Percentiles rank a stretch among this genome's conserved stretches.
These are phyloP conservation scores for Drosophila silvestris DNA, from an alignment of 2,888 invertebrate species.

Conservation along the genomic window DNA sequence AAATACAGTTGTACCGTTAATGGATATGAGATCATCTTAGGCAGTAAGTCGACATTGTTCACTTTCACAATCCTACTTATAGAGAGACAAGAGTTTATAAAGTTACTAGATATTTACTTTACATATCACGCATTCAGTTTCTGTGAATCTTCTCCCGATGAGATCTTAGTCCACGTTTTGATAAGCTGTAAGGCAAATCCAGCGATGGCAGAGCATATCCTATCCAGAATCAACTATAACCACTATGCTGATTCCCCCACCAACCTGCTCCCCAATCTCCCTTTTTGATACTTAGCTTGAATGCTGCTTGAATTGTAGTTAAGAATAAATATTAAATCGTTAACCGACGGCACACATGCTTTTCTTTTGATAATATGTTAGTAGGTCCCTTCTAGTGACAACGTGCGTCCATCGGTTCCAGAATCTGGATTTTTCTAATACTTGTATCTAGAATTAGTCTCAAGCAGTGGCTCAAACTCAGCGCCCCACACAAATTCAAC, in stretches of 20 bases:
- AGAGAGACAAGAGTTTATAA: slow-evolving; percentile 19
- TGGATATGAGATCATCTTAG: slow-evolving; percentile 40
- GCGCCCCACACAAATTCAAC: slow-evolving; percentile 44
- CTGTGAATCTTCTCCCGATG: slow-evolving; percentile 7
- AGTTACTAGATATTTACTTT: slow-evolving; percentile 30
- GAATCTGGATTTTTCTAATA: slow-evolving; percentile 6
- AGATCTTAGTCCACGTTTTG: slow-evolving; percentile 13
- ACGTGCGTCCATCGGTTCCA: slow-evolving; percentile 23
- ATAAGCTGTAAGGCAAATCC: slow-evolving; percentile 47
- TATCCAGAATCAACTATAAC: slow-evolving; percentile 25
- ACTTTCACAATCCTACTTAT: slow-evolving; percentile 19
- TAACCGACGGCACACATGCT: slow-evolving; percentile 24
- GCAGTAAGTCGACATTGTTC: slow-evolving; percentile 8
- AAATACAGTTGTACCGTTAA: slow-evolving; percentile 27
- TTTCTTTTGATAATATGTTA: slow-evolving; percentile 15
- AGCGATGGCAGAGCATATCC: slow-evolving; percentile 67
- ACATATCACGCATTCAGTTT: slow-evolving; percentile 57
- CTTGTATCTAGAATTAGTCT: slow-evolving; percentile 13
- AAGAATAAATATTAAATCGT: slow-evolving; percentile 10
- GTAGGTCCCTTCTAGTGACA: slow-evolving; percentile 17
- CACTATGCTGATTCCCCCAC: neutral
- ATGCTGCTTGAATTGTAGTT: slow-evolving; percentile 29
- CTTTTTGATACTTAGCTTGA: slow-evolving; percentile 37
- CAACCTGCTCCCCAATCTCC: slow-evolving; percentile 3
- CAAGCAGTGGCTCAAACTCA: slow-evolving; percentile 55